phyloP scores from a whole-genome alignment of 2,797 vertebrate species.

The Melanotaenia trifasciata region DNA sequence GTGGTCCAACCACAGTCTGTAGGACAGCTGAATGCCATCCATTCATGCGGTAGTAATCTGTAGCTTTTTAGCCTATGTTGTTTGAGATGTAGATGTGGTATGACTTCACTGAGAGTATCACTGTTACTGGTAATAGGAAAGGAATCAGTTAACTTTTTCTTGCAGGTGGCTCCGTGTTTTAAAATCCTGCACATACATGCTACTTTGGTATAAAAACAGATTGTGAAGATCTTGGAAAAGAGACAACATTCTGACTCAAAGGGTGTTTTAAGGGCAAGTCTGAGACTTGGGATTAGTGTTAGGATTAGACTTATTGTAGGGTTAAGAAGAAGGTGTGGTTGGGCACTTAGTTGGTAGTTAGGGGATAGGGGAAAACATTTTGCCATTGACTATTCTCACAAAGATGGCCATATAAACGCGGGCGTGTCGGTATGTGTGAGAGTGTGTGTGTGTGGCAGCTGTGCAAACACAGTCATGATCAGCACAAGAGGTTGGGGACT shows the following conservation, averaged over 20 bases:
- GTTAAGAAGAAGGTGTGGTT: background rate
- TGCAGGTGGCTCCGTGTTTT: background rate
- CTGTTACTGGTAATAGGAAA: no score
- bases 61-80: background rate
- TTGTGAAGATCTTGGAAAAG: background rate
- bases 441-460: slow-evolving; percentile 74
- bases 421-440: slow-evolving; percentile 32
- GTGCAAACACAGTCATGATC: slow-evolving; percentile 82
- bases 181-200: background rate
- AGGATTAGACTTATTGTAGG: background rate
- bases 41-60: background rate
- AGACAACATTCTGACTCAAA: background rate
- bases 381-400: slow-evolving; percentile 1
- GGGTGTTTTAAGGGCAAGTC: background rate
- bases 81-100: background rate
- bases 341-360: background rate
- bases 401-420: slow-evolving; percentile 1
- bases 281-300: background rate
- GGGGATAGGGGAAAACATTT: background rate
- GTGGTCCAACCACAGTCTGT: background rate
- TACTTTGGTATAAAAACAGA: background rate
- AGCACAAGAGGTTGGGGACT: slow-evolving; percentile 65
- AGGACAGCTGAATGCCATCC: background rate
- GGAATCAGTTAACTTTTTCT: background rate
- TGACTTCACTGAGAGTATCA: background rate